Evolutionary conservation across 2,888 invertebrate genomes (phyloP), one percentile per base, ranked within the genome.

Genomic region (Mechanitis mazaeus): DNA sequence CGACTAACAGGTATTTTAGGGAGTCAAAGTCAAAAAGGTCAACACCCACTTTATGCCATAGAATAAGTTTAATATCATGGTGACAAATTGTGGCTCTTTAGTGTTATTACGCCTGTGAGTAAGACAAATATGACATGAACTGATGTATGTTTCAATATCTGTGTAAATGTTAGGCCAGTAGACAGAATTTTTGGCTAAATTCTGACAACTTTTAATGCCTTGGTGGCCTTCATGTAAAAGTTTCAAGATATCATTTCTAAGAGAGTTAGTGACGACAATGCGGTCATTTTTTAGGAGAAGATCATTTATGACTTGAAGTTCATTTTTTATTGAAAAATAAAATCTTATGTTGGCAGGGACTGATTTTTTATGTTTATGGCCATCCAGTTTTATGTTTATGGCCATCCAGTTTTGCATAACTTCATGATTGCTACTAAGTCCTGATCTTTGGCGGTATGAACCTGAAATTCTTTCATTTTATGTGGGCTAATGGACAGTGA

Each of bases 91-190:
- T 3, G 35, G 56, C 46, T 64, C 60, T 47, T 57, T 60, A 47
- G 42, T 11, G 28, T 58, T 60, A 45, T 28, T 38, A 20, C 45
- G 46, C 33, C 59, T 20, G 47, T 58, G 45, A 38, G 63, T 62
- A 6, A 64, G 55, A 61, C 70, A 70, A n/a, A 58, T 58, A 3
- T 65, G n/a, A 59, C 70, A 69, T 35, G 4, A 35, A n/a, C n/a
- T 35, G 35, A 4, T 35, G 35, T n/a, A n/a, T n/a, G 35, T 35
- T 3, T 3, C 35, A 35, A 3, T 3, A 65, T 60, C 47, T 60
- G 56, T 56, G 12, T 42, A 60, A 56, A 60, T 42, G 53, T 42
- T 53, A 56, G 59, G 56, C 70, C 67, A n/a, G n/a, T 35, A 69
- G 20, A 58, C 67, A 20, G 6, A 11, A 28, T 35, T 42, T 55